Base-by-base conservation (phyloP, 2,888 invertebrate species). In the Drosophila gaucha region DNA sequence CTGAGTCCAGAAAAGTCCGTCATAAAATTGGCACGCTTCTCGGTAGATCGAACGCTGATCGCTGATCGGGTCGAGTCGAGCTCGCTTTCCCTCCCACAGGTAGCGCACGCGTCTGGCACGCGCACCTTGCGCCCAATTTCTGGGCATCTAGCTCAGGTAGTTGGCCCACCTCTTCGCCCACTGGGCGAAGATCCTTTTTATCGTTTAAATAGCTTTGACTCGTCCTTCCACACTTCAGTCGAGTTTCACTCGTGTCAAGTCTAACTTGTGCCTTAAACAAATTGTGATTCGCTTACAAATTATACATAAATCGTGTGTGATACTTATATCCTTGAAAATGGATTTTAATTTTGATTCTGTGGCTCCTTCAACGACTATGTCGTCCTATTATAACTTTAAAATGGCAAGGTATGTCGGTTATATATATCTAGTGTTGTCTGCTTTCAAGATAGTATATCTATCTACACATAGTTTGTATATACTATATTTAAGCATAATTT, bases 241-340 rank as follows among this genome's bases (percentile, higher is more conserved):
- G 87, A 87, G 86, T 87, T 75, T 38, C 65, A 82, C 86, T 87
- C 87, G 84, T 52, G 69, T 56, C 87, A 82, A 87, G 82, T 87
- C 30, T 64, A 82, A 85, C 82, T 82, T 86, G 82, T 78, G 76
- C 47, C 38, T 22, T 38, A 54, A n/a, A n/a, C 38, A 39, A 47
- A 41, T 54, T 73, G 79, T 80, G 68, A 73, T 73, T 57, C 24
- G 46, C 5, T 41, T 39, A 28, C 43, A 44, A 44, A 44, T 28
- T 30, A 28, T 39, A 38, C 35, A 28, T 12, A 9, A 26, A 44
- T 49, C 51, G 36, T 71, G 60, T 57, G 52, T 57, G 31, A 57
- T 50, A 49, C 10, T 1, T n/a, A 39, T 33, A 67, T 74, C 39
- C 51, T 33, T 49, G 0, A 35, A 60, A 58, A 82, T 82, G 87